Evolutionary conservation across 2,113 vertebrate genomes (phyloP), one percentile per base, ranked within the genome.

Genomic region (Thymallus thymallus): DNA sequence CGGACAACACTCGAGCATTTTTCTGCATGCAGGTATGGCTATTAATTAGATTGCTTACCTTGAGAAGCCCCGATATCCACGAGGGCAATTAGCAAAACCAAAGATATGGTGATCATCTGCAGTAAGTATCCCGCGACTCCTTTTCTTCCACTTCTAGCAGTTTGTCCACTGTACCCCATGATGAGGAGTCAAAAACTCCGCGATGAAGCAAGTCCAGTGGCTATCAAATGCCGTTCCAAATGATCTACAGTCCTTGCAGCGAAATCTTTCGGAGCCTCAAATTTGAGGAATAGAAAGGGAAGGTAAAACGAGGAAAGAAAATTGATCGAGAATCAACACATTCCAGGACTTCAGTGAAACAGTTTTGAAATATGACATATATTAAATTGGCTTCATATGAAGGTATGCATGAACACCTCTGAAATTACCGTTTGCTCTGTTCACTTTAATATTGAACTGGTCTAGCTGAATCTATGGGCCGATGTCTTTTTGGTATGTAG

Each of bases 101-200:
- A 93, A 80, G 93, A 93, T 71, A 93, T 75, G 82, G 92, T 90
- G 76, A 93, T 83, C 89, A 92, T 94, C 73, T 91, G 94, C 56
- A 92, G 82, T 80, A 91, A 84, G 84, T 89, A 92, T 90, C 95
- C 94, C 77, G 41, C 51, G 79, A 88, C 91, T 86, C 93, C 90
- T 83, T 92, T 84, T 81, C 92, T 84, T 80, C 92, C 91, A 75
- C 91, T 92, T 85, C 89, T 87, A 79, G 92, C 94, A 79, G 93
- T 93, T 70, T 91, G 91, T 83, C 92, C 88, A 73, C 94, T 93
- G 85, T 90, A 89, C 83, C 94, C 91, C 96, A 97, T 96, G 87
- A 81, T 77, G 87, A 84, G 86, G 87, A 88, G 78, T 86, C 75
- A 80, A 88, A 89, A 88, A 89, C 83, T 88, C 76, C 83, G 82